Conservation (phyloP, 2,797 vertebrate species). For the Australoheros facetus region DNA sequence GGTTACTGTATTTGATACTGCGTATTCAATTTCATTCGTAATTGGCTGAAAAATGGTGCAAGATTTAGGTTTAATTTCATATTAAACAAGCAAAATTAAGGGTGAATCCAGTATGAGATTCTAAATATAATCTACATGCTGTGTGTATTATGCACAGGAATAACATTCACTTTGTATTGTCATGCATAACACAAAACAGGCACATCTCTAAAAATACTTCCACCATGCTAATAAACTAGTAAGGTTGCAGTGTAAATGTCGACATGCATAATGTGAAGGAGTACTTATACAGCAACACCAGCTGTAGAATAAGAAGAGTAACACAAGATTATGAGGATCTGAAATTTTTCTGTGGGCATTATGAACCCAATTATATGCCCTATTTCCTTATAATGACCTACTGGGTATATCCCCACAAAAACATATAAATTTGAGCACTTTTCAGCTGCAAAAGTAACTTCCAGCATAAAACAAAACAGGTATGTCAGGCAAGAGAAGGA, state of each 20-base stretch:
- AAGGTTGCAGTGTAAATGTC: slow-evolving; percentile 71
- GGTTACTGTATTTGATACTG: slow-evolving; percentile 3
- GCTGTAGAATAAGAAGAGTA: slow-evolving; percentile 42
- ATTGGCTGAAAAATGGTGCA: slow-evolving; percentile 16
- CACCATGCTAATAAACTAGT: slow-evolving; percentile 86
- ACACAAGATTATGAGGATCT: slow-evolving; percentile 20
- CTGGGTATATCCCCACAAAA: slow-evolving; percentile 11
- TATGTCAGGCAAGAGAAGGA: slow-evolving; percentile 51
- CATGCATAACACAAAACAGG: slow-evolving; percentile 89
- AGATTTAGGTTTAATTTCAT: slow-evolving; percentile 19
- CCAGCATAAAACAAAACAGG: slow-evolving; percentile 51
- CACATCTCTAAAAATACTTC: slow-evolving; percentile 86
- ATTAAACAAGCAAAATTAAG: slow-evolving; percentile 9
- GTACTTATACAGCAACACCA: slow-evolving; percentile 49
- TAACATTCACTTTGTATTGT: slow-evolving; percentile 87
- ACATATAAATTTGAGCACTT: slow-evolving; percentile 25
- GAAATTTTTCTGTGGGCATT: slow-evolving; percentile 23
- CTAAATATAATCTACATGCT: slow-evolving; percentile 92
- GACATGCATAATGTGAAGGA: slow-evolving; percentile 75
- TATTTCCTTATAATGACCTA: slow-evolving; percentile 23
- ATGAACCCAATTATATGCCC: slow-evolving; percentile 10
- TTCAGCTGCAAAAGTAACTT: slow-evolving; percentile 37
- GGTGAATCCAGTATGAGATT: slow-evolving; percentile 94
- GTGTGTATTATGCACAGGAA: slow-evolving; percentile 77
- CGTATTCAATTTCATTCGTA: slow-evolving; percentile 15